Conservation (phyloP, 1,140 invertebrate genomes). For the Sinella curviseta region DNA sequence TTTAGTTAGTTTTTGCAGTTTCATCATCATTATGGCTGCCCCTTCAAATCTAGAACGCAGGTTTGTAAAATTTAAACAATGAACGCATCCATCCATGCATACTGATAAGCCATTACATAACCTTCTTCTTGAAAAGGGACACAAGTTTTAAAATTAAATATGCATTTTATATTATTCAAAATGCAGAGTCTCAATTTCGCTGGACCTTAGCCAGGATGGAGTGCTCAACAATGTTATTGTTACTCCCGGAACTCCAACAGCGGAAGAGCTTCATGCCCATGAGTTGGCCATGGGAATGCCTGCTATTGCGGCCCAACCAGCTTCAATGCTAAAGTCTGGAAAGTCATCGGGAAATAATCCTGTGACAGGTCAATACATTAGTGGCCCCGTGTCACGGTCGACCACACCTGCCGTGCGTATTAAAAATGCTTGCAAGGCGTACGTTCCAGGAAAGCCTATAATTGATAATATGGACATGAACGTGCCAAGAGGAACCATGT, state of each 20-base stretch:
- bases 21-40: not conserved
- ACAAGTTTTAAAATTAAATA: not conserved
- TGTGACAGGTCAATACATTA: not conserved
- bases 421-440: constrained; percentile 51
- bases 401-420: constrained; percentile 36
- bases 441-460: constrained; percentile 51
- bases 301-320: not conserved
- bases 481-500: constrained; percentile 55
- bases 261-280: not conserved
- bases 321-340: not conserved
- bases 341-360: not conserved
- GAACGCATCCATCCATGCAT: no score
- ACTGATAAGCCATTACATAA: not conserved
- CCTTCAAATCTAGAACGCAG: not conserved
- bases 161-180: not conserved
- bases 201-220: not conserved
- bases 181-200: not conserved
- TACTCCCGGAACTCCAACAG: not conserved
- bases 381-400: not conserved
- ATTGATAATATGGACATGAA: constrained; percentile 54
- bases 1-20: not conserved
- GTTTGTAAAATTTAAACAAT: no score
- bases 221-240: constrained; percentile 13
- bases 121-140: not conserved
- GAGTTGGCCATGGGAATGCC: not conserved